Base-by-base conservation (phyloP, 2,113 vertebrate genomes). In the Neotoma lepida region DNA sequence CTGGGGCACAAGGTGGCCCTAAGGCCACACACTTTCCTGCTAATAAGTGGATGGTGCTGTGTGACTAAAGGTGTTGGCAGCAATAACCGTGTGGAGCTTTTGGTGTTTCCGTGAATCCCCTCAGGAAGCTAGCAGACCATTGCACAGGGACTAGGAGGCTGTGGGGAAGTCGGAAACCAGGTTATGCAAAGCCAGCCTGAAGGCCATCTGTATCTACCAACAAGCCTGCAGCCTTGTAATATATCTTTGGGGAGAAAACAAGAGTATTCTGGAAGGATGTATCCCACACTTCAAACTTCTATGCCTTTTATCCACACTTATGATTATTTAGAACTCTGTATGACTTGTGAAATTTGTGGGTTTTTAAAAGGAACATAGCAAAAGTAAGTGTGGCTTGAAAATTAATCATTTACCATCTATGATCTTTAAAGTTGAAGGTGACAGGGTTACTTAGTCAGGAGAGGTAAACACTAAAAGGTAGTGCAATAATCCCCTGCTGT, bases 1-100 rank as follows among this genome's bases (percentile, higher is more conserved):
- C 66, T 88, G 39, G 51, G 89, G 39, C 44, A 17, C 17, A 24
- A 77, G 63, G 76, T 81, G 85, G 49, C 89, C 93, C 73, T 39
- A 13, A 89, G 70, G 85, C 91, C 93, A 41, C 77, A 44, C 88
- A 41, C 35, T 66, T 86, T 96, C 74, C 91, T 35, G 8, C 33
- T 90, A 73, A n/a, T 88, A 61, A 81, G 54, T 56, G 87, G 54
- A 56, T 90, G 80, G 30, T 88, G 61, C 46, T 73, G 0, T 64
- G 46, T 41, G 6, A 41, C 77, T 56, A 88, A n/a, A 76, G 26
- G 63, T 91, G 66, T 91, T 77, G n/a, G 64, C 41, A 74, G 44
- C 92, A 78, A 33, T 94, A 77, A 91, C 81, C 33, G 35, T 28
- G 8, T 86, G 61, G 77, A 18, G 30, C 54, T 94, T 94, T 64